A percentile compares a stretch with the other conserved stretches of the same genome.
These are phyloP conservation scores for Lissocephala sabroskyi DNA, from an alignment of 2,888 invertebrate species.

Conservation along the genomic window DNA sequence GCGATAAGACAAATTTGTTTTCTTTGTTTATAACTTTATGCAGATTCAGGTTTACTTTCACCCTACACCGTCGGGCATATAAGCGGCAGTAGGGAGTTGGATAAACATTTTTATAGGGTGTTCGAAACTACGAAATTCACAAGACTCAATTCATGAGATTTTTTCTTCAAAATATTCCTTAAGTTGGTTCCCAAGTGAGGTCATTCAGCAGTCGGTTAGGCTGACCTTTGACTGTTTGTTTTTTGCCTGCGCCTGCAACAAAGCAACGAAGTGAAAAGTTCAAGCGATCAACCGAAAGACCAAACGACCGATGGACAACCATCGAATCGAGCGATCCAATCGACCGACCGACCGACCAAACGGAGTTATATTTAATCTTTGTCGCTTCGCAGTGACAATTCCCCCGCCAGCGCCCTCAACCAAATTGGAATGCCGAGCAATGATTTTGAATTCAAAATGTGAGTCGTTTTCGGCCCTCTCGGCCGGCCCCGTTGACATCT, in stretches of 20 bases:
- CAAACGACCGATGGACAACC: slow-evolving; percentile 11
- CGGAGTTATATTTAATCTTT: slow-evolving; percentile 61
- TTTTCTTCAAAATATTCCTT: too few species aligned
- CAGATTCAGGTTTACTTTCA: slow-evolving; percentile 51
- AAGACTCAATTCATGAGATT: too few species aligned
- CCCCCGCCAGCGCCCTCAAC: slow-evolving; percentile 16
- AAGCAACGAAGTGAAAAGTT: slow-evolving; percentile 6
- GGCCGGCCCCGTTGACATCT: slow-evolving; percentile 54
- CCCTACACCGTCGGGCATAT: background rate
- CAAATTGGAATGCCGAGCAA: slow-evolving; percentile 48
- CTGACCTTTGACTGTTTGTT: too few species aligned
- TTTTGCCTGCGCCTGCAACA: too few species aligned
- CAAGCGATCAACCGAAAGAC: background rate
- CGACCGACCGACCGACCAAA: background rate
- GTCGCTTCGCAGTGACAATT: slow-evolving; percentile 55
- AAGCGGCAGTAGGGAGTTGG: too few species aligned
- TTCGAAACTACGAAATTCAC: too few species aligned
- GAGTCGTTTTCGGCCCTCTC: slow-evolving; percentile 9
- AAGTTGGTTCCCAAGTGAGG: too few species aligned
- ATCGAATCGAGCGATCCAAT: background rate
- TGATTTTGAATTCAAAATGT: slow-evolving; percentile 59
- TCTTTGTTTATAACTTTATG: slow-evolving; percentile 57
- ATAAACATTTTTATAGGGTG: too few species aligned
- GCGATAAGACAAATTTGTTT: slow-evolving; percentile 71
- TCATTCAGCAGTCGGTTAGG: too few species aligned